Evolutionary conservation across 2,113 vertebrate species (phyloP), one percentile per base, ranked within the genome.

Genomic region (Piaya cayana): DNA sequence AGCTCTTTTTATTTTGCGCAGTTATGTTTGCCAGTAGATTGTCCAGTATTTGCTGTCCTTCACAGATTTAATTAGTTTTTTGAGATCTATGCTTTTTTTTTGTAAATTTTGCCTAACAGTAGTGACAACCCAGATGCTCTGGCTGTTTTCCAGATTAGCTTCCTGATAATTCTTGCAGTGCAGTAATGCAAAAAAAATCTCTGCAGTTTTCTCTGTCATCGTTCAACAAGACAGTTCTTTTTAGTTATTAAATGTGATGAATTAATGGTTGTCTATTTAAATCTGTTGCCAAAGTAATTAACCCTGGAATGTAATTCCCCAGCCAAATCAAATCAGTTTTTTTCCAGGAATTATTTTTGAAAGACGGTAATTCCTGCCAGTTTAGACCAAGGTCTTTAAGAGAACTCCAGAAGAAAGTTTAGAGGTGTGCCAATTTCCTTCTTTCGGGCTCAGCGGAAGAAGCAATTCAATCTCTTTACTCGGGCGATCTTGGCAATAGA

Each of bases 251-350:
- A 43, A 67, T 34, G 55, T 90, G 60, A 81, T 74, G 82, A 77
- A 86, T 50, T 82, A 68, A 74, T 69, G 55, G 59, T 58, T 88
- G 67, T 82, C 67, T 86, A 64, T 59, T 88, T 70, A 85, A 90
- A 94, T 79, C 77, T 71, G 12, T 76, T 94, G 78, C 78, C 78
- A 72, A 75, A 95, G 70, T 94, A 84, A 87, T 96, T 92, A 96
- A 93, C 81, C 70, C 75, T 75, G 36, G 27, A 89, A 85, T 76
- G 52, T 79, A 85, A 91, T 87, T 90, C 60, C 64, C 56, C 16
- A 22, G 29, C 78, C 74, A 90, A 85, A 89, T 79, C 72, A 70
- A 88, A 63, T 68, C 12, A 47, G 6, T 37, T 59, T 91, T 91
- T 88, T 68, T 71, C 62, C 78, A 37, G 74, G 65, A 75, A 76